Evolutionary conservation across 2,888 invertebrate species (phyloP).

Genomic region (Ochlodes sylvanus): DNA sequence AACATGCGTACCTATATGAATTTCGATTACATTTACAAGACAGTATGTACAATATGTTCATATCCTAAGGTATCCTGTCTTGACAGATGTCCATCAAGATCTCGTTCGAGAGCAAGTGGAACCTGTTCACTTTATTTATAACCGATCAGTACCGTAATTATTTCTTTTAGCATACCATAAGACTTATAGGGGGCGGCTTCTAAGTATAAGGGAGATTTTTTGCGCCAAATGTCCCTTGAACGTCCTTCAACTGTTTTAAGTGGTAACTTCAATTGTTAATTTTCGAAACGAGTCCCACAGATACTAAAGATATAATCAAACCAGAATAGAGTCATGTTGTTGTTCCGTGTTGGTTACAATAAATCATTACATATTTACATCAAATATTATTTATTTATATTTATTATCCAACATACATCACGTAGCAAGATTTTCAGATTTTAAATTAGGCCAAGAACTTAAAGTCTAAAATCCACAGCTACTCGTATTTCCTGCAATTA

Average conservation of each 20-base stretch:
- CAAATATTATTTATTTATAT: too few species aligned
- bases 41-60: background rate
- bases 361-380: too few species aligned
- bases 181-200: conserved; percentile 20
- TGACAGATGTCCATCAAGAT: conserved; percentile 35
- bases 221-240: conserved; percentile 8
- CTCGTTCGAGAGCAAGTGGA: conserved; percentile 18
- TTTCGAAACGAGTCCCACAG: background rate
- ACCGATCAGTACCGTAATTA: conserved; percentile 34
- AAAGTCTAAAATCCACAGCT: background rate
- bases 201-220: conserved; percentile 24
- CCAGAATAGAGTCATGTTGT: too few species aligned
- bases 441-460: background rate
- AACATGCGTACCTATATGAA: too few species aligned
- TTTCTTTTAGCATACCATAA: conserved; percentile 27
- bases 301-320: too few species aligned
- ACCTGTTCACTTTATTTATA: conserved; percentile 35
- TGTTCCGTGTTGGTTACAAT: too few species aligned
- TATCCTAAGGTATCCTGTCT: conserved; percentile 24
- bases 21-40: too few species aligned
- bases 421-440: too few species aligned
- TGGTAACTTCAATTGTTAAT: background rate
- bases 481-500: background rate
- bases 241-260: conserved; percentile 12
- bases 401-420: too few species aligned